Evolutionary conservation across 1,140 invertebrate species (phyloP).

Genomic region (Zaprionus taronus): DNA sequence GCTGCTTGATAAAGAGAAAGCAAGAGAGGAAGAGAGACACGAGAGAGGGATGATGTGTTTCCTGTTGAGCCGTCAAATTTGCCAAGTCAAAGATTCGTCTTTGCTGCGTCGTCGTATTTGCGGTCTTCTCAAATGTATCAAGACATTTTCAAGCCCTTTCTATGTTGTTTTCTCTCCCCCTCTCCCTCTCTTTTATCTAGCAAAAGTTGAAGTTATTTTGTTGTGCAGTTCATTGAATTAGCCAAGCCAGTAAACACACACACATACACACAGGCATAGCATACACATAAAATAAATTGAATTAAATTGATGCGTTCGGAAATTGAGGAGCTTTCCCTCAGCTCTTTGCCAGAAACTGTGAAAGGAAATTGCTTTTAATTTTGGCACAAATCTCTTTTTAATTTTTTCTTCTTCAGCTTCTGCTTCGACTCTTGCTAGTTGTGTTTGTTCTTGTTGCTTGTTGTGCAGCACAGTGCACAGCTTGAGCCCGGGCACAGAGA

Average conservation of each 20-base stretch:
- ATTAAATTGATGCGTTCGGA: constrained; percentile 69
- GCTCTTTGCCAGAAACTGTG: constrained; percentile 28
- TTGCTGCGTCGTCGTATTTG: neutral
- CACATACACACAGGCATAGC: neutral
- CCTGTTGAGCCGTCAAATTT: constrained; percentile 63
- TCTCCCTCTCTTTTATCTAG: constrained; percentile 6
- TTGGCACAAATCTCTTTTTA: constrained; percentile 78
- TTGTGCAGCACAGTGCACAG: constrained; percentile 23
- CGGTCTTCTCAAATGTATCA: constrained; percentile 25
- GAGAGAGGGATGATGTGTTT: constrained; percentile 31
- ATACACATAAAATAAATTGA: constrained; percentile 68
- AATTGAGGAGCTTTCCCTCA: constrained; percentile 46
- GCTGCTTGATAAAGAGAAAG: neutral
- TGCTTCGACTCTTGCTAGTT: neutral
- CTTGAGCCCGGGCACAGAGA: constrained; percentile 19
- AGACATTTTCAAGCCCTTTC: constrained; percentile 51
- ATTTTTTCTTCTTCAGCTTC: constrained; percentile 41
- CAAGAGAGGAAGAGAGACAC: neutral
- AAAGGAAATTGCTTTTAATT: constrained; percentile 77
- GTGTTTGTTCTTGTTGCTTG: neutral
- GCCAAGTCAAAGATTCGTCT: constrained; percentile 25
- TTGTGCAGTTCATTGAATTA: constrained; percentile 79
- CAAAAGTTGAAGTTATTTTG: constrained; percentile 71
- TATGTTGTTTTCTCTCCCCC: neutral
- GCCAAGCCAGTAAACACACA: constrained; percentile 14